Percentiles rank a stretch among this genome's conserved stretches.
These are phyloP conservation scores for Schlechtendalia chinensis DNA, from an alignment of 1,140 invertebrate genomes.

Conservation along the genomic window DNA sequence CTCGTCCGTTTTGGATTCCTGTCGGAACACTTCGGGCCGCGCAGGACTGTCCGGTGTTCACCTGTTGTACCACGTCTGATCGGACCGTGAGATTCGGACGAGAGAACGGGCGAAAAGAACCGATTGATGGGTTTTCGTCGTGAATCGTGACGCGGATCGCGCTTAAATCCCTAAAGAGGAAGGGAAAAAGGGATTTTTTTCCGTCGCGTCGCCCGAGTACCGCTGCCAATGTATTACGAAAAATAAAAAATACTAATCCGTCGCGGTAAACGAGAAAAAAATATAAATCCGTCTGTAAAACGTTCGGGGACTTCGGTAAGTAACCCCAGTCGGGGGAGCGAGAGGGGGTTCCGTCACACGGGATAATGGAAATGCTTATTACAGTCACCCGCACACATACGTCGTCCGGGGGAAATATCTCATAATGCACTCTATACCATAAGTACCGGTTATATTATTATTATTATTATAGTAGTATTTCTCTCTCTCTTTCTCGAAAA, in stretches of 20 bases:
- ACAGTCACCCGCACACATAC: background rate
- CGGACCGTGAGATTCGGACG: no score
- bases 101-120: background rate
- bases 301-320: background rate
- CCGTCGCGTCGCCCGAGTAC: background rate
- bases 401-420: constrained; percentile 40
- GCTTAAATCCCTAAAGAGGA: background rate
- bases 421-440: constrained; percentile 44
- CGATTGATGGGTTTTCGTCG: background rate
- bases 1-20: no score
- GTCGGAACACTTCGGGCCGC: no score
- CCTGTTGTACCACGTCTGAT: no score
- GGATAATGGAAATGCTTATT: constrained; percentile 48
- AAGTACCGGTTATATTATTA: constrained; percentile 49
- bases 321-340: background rate
- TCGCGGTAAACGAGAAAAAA: background rate
- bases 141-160: background rate
- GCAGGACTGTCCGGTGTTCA: no score
- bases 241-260: background rate
- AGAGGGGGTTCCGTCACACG: constrained; percentile 22
- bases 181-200: background rate
- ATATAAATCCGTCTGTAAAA: constrained; percentile 8
- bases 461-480: background rate
- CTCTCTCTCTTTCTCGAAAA: constrained; percentile 30
- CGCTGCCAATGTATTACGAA: background rate